phyloP scores from a whole-genome alignment of 2,113 vertebrate genomes.

The Brachyistius frenatus region DNA sequence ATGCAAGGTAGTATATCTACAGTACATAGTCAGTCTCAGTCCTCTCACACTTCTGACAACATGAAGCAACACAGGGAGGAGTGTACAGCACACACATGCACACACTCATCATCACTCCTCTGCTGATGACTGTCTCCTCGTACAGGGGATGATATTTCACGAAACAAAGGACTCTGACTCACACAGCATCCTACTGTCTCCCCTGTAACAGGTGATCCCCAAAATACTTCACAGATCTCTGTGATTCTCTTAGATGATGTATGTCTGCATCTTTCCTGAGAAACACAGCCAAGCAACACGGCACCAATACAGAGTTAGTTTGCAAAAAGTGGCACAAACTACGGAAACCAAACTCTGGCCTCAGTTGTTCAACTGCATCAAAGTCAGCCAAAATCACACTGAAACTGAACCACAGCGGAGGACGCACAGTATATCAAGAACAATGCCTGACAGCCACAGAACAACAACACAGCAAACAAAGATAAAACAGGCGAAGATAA shows the following conservation, averaged over 20 bases:
- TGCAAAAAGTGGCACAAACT: slow-evolving; percentile 23
- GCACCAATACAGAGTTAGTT: slow-evolving; percentile 19
- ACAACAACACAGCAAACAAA: slow-evolving; percentile 44
- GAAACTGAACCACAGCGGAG: slow-evolving; percentile 40
- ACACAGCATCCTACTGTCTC: slow-evolving; percentile 18
- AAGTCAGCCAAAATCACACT: slow-evolving; percentile 28
- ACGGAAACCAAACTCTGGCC: slow-evolving; percentile 26
- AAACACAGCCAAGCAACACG: slow-evolving; percentile 17
- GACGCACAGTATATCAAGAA: slow-evolving; percentile 32
- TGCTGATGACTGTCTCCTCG: slow-evolving; percentile 38
- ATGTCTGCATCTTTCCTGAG: slow-evolving; percentile 41
- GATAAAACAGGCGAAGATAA: slow-evolving; percentile 40
- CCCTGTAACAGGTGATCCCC: slow-evolving; percentile 36
- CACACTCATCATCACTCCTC: slow-evolving; percentile 14
- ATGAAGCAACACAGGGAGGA: slow-evolving; percentile 11
- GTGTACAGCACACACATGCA: background rate
- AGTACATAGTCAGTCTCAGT: slow-evolving; percentile 38
- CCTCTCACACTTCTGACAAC: slow-evolving; percentile 36
- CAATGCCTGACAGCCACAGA: slow-evolving; percentile 46
- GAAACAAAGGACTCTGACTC: slow-evolving; percentile 41
- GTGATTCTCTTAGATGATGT: slow-evolving; percentile 20
- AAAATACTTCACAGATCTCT: slow-evolving; percentile 57
- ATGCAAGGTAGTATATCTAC: slow-evolving; percentile 35
- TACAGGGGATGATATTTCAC: slow-evolving; percentile 36
- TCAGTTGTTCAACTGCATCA: slow-evolving; percentile 51